phyloP scores from a whole-genome alignment of 2,113 vertebrate genomes.

The Salvator merianae region DNA sequence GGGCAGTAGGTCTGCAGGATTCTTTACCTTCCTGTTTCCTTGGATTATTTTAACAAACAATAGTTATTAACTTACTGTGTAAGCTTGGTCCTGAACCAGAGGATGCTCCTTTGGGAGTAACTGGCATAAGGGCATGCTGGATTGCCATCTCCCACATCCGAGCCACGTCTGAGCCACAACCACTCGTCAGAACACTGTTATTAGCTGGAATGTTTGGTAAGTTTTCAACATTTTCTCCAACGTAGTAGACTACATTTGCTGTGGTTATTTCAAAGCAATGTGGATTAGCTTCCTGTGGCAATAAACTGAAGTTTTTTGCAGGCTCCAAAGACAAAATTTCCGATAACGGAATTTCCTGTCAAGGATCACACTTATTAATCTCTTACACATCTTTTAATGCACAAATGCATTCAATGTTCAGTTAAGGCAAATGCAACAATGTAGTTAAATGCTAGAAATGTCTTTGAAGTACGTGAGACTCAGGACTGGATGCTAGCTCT shows the following conservation, averaged over 20 bases:
- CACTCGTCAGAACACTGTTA: constrained; percentile 81
- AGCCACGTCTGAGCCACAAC: constrained; percentile 87
- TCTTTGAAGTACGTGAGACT: neutral
- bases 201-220: constrained; percentile 68
- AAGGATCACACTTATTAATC: constrained; percentile 7
- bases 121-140: constrained; percentile 94
- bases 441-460: neutral
- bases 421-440: neutral
- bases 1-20: neutral
- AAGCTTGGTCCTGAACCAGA: constrained; percentile 75
- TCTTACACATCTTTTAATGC: neutral
- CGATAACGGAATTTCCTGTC: constrained; percentile 94
- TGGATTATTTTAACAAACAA: constrained; percentile 7
- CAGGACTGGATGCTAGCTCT: neutral
- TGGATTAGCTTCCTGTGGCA: constrained; percentile 84
- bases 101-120: constrained; percentile 87
- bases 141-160: constrained; percentile 96
- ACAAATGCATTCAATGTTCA: neutral
- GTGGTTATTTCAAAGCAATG: constrained; percentile 97
- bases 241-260: constrained; percentile 87
- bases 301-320: constrained; percentile 83
- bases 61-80: constrained; percentile 82
- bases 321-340: constrained; percentile 93
- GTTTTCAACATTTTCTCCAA: constrained; percentile 86
- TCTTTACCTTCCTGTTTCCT: neutral